Base-by-base conservation (phyloP, 92 coral and sea anemone genomes). In the Anthopleura xanthogrammica region DNA sequence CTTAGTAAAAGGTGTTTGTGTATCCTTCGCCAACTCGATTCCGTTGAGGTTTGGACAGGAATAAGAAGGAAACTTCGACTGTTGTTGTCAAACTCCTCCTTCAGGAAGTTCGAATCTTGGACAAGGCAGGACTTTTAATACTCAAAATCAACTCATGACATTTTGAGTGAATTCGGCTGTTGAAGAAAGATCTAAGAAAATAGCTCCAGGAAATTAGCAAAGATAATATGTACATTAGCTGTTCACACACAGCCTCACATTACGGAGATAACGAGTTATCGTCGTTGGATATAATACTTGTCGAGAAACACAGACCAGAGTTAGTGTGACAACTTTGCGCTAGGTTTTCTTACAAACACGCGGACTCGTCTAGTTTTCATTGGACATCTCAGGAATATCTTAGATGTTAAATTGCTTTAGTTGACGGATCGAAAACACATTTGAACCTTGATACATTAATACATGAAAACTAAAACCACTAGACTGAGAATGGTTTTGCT, bases 241-340 rank as follows among this genome's bases (percentile, higher is more conserved):
- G 46, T 68, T 68, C 42, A 11, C 74, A 11, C 74, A 68, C 41
- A 36, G 74, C 74, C 42, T 68, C 74, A 23, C 74, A 5, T 68
- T 68, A 68, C 74, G 1, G 74, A 68, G 74, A 68, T 68, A 68
- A 68, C 41, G 74, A 24, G 70, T 62, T 62, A 62, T 68, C 74
- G 74, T 8, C 24, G 4, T 14, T 9, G 36, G 74, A 42, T 24
- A 12, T 29, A 6, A 13, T 68, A 11, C 74, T 68, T 29, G 74
- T 5, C 46, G 74, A 68, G 74, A 68, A 68, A 24, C 29, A 36
- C 46, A 68, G 42, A 68, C 42, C 74, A 68, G 42, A 12, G 14
- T 2, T 20, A 1, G 74, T 9, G 24, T 68, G 74, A 29, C 74
- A 68, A 68, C 40, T 7, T 22, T 36, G 42, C 17, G 74, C 74